phyloP scores from a whole-genome alignment of 1,140 invertebrate genomes.

The Megalopta genalis region DNA sequence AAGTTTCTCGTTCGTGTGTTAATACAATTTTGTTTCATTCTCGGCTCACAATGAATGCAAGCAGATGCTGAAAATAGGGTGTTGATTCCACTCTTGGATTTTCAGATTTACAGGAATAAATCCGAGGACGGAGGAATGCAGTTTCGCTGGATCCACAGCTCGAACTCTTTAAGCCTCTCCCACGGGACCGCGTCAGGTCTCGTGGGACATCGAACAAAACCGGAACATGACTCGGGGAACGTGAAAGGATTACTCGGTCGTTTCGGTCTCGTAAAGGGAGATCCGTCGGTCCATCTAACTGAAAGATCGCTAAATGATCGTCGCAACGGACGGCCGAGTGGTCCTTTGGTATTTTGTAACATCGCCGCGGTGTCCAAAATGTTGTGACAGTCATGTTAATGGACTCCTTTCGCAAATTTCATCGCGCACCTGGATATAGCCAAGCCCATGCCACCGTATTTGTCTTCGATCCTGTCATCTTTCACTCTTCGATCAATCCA shows the following conservation, averaged over 20 bases:
- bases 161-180: conserved; percentile 67
- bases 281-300: conserved; percentile 34
- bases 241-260: conserved; percentile 67
- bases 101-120: neutral
- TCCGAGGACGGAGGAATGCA: neutral
- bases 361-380: conserved; percentile 48
- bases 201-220: conserved; percentile 58
- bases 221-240: conserved; percentile 67
- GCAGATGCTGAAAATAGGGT: too few species aligned
- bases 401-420: neutral
- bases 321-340: conserved; percentile 44
- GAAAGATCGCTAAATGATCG: conserved; percentile 59
- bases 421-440: neutral
- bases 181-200: conserved; percentile 56
- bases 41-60: too few species aligned
- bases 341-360: conserved; percentile 23
- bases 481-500: neutral
- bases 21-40: too few species aligned
- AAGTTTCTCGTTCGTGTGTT: too few species aligned
- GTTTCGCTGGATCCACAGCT: neutral
- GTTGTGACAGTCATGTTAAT: conserved; percentile 57
- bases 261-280: conserved; percentile 32
- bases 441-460: neutral
- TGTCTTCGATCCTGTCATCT: neutral
- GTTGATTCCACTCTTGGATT: neutral